Base-by-base conservation (phyloP, 2,888 invertebrate species). In the Nasonia oneida region DNA sequence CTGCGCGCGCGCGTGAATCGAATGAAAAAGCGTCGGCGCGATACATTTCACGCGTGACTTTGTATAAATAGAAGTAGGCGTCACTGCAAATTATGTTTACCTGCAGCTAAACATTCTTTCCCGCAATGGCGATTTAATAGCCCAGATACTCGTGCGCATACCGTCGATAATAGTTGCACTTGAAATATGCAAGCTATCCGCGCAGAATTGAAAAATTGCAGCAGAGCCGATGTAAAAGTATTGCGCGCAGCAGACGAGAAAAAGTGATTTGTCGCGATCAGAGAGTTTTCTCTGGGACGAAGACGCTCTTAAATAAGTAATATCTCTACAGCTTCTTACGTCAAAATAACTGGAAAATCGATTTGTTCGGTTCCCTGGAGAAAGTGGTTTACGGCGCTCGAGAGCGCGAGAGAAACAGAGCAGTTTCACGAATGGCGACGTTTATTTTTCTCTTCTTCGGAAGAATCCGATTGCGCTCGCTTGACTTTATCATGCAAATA, bases 261-360 rank as follows among this genome's bases (percentile, higher is more conserved):
- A n/a, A 14, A 83, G 5, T 57, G 14, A 76, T 70, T 76, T 71
- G 57, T 61, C 37, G 53, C 75, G 61, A 61, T 61, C 76, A 61
- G n/a, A 61, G 23, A 37, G 29, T 57, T 53, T 33, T 57, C 33
- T 75, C 4, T 15, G 15, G 18, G 53, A 29, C 15, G 10, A 53
- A 12, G 33, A 75, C 53, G 50, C 33, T 50, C 57, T 53, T 15
- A 2, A 50, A 18, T 8, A 23, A 53, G 33, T 75, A 53, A 12
- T 18, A 37, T 80, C 37, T 53, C 3, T 18, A 14, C 15, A 53
- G 53, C 53, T 23, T 15, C 53, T 53, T 71, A 23, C 61, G 57
- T 14, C 67, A 14, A 77, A 83, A 83, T 33, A 61, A 67, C 70
- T 70, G 37, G 76, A 70, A 77, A 37, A 70, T 53, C 42, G 53